Conservation (phyloP, 2,113 vertebrate genomes). For the Cephalophus harveyi region DNA sequence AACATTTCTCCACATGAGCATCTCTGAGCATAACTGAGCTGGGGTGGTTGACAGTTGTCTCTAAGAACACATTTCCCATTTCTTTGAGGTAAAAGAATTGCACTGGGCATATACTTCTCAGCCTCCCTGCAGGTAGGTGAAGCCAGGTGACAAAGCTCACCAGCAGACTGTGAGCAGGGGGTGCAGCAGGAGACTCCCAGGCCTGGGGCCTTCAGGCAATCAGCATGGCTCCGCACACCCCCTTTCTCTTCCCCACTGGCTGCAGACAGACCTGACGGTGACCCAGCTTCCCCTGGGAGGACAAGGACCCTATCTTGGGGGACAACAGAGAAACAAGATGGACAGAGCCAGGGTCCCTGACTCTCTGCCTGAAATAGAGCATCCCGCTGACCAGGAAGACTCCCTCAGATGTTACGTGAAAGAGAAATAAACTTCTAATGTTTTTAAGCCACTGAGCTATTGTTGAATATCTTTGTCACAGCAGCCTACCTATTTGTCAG, state of each 20-base stretch:
- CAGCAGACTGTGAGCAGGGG: neutral
- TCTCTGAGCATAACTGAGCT: rapidly evolving
- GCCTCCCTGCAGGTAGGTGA: neutral
- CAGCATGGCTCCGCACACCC: rapidly evolving
- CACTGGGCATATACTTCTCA: too few relatives aligned
- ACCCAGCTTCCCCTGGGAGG: neutral
- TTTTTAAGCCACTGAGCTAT: neutral
- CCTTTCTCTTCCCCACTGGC: neutral
- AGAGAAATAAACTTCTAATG: neutral
- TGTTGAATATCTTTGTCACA: neutral
- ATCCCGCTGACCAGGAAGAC: neutral
- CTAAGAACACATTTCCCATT: neutral
- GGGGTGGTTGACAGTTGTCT: neutral
- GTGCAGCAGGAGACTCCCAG: neutral
- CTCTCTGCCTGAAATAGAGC: neutral
- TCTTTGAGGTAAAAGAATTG: neutral
- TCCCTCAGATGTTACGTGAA: neutral
- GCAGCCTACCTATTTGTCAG: neutral
- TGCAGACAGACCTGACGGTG: neutral
- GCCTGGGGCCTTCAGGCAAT: rapidly evolving
- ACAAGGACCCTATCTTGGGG: neutral
- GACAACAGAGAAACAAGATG: neutral
- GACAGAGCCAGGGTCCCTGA: neutral
- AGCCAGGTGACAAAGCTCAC: neutral
- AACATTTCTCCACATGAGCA: neutral